phyloP scores from a whole-genome alignment of 2,113 vertebrate species.

The Crypturellus undulatus region DNA sequence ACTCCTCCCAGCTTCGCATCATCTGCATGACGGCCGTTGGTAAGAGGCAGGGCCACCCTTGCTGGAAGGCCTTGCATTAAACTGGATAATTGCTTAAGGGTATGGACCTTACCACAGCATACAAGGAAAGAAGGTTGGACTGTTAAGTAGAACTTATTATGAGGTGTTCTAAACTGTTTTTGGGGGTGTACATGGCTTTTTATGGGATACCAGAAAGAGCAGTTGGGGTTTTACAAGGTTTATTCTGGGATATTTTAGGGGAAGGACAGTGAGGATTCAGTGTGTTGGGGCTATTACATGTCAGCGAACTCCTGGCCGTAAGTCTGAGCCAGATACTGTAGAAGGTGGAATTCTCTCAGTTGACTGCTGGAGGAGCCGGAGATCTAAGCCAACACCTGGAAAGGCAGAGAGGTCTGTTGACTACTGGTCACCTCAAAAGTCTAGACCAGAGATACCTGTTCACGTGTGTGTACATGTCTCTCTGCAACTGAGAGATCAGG shows the following conservation, averaged over 20 bases:
- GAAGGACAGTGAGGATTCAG: neutral
- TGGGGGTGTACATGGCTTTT: neutral
- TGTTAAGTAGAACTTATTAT: neutral
- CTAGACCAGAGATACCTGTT: neutral
- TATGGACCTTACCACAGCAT: accelerated
- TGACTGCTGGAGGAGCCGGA: neutral
- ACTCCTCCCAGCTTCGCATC: too few species aligned
- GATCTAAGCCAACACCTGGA: neutral
- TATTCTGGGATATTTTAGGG: neutral
- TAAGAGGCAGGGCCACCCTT: neutral
- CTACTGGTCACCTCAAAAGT: neutral
- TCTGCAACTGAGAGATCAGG: neutral
- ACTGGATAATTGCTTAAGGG: neutral
- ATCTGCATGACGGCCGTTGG: neutral
- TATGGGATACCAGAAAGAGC: neutral
- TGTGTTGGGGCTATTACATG: neutral
- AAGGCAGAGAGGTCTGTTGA: accelerated
- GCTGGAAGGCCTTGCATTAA: neutral
- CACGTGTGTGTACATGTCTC: neutral
- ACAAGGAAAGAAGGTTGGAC: neutral
- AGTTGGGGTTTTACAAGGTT: neutral
- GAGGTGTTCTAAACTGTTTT: neutral
- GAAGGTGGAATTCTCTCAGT: neutral
- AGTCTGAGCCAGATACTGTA: neutral
- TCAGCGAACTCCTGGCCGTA: neutral